A percentile compares a stretch with the other conserved stretches of the same genome.
Conservation (phyloP, 1,140 invertebrate genomes). For the Globodera ellingtonae region DNA sequence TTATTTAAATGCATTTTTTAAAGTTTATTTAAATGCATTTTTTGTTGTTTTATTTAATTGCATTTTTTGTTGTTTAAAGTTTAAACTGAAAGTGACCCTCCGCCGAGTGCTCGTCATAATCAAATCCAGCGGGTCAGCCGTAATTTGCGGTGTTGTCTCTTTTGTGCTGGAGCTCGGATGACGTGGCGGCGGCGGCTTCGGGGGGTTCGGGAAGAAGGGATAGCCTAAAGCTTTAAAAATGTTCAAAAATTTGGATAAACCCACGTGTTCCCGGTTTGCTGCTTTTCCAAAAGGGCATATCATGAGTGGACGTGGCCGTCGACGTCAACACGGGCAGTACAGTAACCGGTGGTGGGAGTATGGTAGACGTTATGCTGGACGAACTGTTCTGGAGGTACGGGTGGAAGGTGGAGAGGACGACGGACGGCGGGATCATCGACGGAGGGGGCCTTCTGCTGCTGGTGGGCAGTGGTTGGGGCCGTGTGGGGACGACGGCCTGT, state of each 20-base stretch:
- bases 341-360: background rate
- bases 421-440: background rate
- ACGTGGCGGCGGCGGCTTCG: background rate
- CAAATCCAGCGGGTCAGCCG: background rate
- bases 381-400: background rate
- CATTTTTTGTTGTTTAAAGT: background rate
- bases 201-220: background rate
- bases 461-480: no score
- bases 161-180: background rate
- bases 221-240: background rate
- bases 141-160: background rate
- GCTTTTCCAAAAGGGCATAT: background rate
- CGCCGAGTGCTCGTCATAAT: background rate
- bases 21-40: no score
- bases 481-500: background rate
- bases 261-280: constrained; percentile 7
- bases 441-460: background rate
- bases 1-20: background rate
- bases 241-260: background rate
- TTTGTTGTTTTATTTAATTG: no score
- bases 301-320: background rate
- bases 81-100: background rate
- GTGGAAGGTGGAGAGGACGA: background rate
- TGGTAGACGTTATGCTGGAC: background rate
- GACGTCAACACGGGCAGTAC: background rate